Evolutionary conservation across 2,888 invertebrate genomes (phyloP).

Genomic region (Selenia dentaria): DNA sequence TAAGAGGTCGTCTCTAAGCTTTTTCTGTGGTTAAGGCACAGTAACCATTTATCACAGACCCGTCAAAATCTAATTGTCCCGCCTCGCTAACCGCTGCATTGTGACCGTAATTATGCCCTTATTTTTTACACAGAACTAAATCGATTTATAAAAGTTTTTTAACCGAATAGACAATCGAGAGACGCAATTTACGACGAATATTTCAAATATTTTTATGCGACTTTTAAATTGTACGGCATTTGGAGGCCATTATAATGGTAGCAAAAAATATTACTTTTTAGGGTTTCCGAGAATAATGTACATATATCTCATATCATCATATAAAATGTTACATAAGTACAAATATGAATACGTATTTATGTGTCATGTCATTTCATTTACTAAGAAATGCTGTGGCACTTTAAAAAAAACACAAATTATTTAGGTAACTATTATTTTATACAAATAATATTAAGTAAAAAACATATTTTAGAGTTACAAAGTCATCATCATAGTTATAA

Average conservation of each 20-base stretch:
- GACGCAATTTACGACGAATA: slow-evolving; percentile 62
- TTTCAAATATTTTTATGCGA: slow-evolving; percentile 66
- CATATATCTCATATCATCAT: no score
- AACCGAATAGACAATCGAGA: slow-evolving; percentile 49
- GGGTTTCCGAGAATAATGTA: no score
- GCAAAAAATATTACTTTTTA: slow-evolving; percentile 18
- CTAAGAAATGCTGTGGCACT: no score
- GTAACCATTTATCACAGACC: slow-evolving; percentile 78
- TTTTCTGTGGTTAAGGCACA: slow-evolving; percentile 52
- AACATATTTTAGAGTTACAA: no score
- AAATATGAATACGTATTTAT: no score
- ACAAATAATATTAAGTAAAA: no score
- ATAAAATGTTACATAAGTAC: no score
- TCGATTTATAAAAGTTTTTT: slow-evolving; percentile 68
- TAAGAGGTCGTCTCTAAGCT: slow-evolving; percentile 48
- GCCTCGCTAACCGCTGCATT: slow-evolving; percentile 76
- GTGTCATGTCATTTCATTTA: no score
- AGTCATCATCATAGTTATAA: no score
- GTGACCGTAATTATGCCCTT: slow-evolving; percentile 81
- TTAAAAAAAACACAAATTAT: no score
- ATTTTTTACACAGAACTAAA: slow-evolving; percentile 73
- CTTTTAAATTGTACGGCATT: slow-evolving; percentile 31
- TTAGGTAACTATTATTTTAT: no score
- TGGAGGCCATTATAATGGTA: not conserved
- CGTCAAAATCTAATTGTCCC: slow-evolving; percentile 84